Conservation (phyloP, 2,113 vertebrate genomes). For the Microtus ochrogaster region DNA sequence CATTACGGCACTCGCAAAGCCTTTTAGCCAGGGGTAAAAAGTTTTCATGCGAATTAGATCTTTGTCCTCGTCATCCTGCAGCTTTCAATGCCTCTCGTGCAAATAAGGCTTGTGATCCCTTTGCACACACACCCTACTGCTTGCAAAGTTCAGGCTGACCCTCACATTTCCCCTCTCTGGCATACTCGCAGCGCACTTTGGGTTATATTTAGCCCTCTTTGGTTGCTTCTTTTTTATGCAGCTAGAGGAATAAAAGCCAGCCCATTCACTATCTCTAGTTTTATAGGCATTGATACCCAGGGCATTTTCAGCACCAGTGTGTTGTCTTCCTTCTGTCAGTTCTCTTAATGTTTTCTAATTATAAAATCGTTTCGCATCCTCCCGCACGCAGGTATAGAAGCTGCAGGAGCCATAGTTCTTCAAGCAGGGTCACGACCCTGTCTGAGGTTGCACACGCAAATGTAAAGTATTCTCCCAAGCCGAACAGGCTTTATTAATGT, state of each 20-base stretch:
- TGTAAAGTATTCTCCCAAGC: slow-evolving; percentile 84
- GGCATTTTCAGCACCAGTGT: slow-evolving; percentile 69
- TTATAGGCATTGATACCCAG: slow-evolving; percentile 81
- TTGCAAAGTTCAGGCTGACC: background rate
- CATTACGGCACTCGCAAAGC: background rate
- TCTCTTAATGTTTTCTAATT: slow-evolving; percentile 89
- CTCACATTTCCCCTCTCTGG: background rate
- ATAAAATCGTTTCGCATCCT: slow-evolving; percentile 87
- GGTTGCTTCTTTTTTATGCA: slow-evolving; percentile 38
- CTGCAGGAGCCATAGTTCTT: slow-evolving; percentile 84
- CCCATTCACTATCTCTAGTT: slow-evolving; percentile 74
- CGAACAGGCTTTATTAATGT: slow-evolving; percentile 87
- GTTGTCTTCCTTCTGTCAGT: slow-evolving; percentile 85
- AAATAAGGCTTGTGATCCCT: background rate
- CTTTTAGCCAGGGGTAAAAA: background rate
- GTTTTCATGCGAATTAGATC: background rate
- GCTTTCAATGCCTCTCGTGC: background rate
- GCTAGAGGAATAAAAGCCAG: slow-evolving; percentile 44
- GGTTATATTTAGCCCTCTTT: slow-evolving; percentile 38
- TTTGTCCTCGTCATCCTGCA: background rate
- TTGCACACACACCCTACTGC: background rate
- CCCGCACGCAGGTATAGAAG: slow-evolving; percentile 80
- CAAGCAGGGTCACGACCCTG: slow-evolving; percentile 86
- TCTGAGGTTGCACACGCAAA: slow-evolving; percentile 88
- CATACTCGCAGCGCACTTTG: background rate